These are phyloP conservation scores for Nasua narica DNA, from an alignment of 2,797 vertebrate genomes.

Conservation along the genomic window DNA sequence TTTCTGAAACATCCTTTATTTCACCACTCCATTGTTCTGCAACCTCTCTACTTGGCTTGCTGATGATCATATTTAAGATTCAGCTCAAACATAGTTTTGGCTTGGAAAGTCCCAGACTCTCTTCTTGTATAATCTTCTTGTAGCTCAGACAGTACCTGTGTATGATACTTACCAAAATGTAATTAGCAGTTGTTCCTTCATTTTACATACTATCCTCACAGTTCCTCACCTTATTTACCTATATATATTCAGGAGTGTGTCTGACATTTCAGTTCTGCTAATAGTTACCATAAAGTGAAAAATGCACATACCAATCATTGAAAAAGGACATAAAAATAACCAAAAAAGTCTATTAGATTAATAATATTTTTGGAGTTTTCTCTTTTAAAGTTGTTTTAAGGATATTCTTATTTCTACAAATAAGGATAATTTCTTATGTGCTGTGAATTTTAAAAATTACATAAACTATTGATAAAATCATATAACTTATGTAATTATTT, in stretches of 20 bases:
- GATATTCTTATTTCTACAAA: not conserved
- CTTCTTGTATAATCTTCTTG: not conserved
- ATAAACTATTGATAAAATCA: not conserved
- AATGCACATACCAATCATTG: not conserved
- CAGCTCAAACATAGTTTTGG: not conserved
- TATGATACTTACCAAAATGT: not conserved
- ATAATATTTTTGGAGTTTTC: not conserved
- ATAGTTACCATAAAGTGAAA: not conserved
- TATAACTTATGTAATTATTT: not conserved
- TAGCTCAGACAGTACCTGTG: not conserved
- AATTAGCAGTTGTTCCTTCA: not conserved
- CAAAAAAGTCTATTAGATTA: not conserved
- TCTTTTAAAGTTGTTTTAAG: not conserved
- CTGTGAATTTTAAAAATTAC: not conserved
- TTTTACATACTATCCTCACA: not conserved
- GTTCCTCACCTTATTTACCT: not conserved
- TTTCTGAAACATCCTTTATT: not conserved
- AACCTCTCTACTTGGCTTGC: not conserved
- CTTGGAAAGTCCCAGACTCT: not conserved
- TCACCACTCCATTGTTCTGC: not conserved
- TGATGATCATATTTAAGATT: not conserved
- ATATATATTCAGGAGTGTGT: not conserved
- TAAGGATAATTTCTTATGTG: not conserved
- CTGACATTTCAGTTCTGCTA: not conserved
- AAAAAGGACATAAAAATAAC: not conserved